Conservation (phyloP, 64 coral and sea anemone genomes). For the Stichodactyla mertensii region DNA sequence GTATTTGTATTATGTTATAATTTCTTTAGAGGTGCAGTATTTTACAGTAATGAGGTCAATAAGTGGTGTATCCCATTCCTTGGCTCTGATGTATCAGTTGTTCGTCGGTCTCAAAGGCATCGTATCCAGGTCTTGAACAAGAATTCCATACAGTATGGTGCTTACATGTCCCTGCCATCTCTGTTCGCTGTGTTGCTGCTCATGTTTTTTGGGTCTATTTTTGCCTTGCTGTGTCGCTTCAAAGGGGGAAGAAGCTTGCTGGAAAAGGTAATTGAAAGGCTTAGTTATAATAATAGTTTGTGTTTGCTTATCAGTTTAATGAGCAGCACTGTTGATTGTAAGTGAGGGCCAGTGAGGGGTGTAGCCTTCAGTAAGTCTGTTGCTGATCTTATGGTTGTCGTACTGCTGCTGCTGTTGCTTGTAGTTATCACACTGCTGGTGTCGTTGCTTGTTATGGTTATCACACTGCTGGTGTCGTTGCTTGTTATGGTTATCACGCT, state of each 20-base stretch:
- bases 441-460: too few species aligned
- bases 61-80: constrained; percentile 96
- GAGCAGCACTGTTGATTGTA: too few species aligned
- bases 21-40: constrained; percentile 48
- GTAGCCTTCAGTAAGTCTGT: not conserved
- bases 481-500: too few species aligned
- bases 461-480: too few species aligned
- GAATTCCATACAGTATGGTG: constrained; percentile 81
- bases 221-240: constrained; percentile 76
- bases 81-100: constrained; percentile 84
- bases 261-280: constrained; percentile 55
- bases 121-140: constrained; percentile 46
- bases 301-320: too few species aligned
- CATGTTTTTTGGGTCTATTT: constrained; percentile 91
- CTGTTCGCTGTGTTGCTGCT: constrained; percentile 58
- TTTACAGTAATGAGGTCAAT: constrained; percentile 54
- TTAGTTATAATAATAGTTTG: too few species aligned
- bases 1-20: not conserved
- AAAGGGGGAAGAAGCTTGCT: constrained; percentile 67
- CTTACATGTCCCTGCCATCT: constrained; percentile 65
- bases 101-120: constrained; percentile 73
- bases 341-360: too few species aligned
- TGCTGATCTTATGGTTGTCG: too few species aligned
- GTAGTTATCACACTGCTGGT: not conserved
- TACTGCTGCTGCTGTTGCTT: not conserved